phyloP scores from a whole-genome alignment of 1,140 invertebrate species.

The Bursaphelenchus mucronatus region DNA sequence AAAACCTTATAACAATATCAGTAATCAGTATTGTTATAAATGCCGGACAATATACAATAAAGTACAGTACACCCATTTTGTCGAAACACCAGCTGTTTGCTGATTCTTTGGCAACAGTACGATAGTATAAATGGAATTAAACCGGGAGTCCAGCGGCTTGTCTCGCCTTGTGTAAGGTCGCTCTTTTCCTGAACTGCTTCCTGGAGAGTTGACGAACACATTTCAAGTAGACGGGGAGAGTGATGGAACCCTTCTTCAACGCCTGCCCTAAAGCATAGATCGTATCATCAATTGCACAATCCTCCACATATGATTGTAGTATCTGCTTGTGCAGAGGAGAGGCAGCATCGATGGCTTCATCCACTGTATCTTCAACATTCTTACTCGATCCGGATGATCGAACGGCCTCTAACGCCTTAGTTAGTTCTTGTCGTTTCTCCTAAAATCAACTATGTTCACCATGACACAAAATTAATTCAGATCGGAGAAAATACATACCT shows the following conservation, averaged over 20 bases:
- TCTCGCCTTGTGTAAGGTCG: slow-evolving; percentile 90
- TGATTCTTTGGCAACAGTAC: too few species aligned
- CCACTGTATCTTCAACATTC: slow-evolving; percentile 60
- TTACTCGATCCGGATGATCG: slow-evolving; percentile 62
- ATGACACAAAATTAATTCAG: background rate
- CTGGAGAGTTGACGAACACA: slow-evolving; percentile 88
- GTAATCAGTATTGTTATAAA: background rate
- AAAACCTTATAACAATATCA: slow-evolving; percentile 12
- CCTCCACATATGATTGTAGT: slow-evolving; percentile 89
- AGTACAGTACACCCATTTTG: too few species aligned
- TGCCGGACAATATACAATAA: too few species aligned
- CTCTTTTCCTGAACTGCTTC: slow-evolving; percentile 88
- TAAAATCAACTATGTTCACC: slow-evolving; percentile 4
- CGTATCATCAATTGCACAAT: slow-evolving; percentile 93
- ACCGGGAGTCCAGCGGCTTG: slow-evolving; percentile 80
- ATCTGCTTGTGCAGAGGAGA: slow-evolving; percentile 94
- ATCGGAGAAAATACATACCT: slow-evolving; percentile 33
- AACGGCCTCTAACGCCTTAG: slow-evolving; percentile 6
- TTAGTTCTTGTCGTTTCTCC: slow-evolving; percentile 26
- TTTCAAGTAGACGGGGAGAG: slow-evolving; percentile 90
- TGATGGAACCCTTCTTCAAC: slow-evolving; percentile 81
- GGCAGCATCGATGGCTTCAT: slow-evolving; percentile 91
- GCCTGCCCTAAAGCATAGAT: slow-evolving; percentile 98
- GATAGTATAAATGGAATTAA: slow-evolving; percentile 40
- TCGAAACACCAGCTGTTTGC: too few species aligned